phyloP scores from a whole-genome alignment of 37 sponge, comb jelly and placozoan species.

The Oopsacas minuta region DNA sequence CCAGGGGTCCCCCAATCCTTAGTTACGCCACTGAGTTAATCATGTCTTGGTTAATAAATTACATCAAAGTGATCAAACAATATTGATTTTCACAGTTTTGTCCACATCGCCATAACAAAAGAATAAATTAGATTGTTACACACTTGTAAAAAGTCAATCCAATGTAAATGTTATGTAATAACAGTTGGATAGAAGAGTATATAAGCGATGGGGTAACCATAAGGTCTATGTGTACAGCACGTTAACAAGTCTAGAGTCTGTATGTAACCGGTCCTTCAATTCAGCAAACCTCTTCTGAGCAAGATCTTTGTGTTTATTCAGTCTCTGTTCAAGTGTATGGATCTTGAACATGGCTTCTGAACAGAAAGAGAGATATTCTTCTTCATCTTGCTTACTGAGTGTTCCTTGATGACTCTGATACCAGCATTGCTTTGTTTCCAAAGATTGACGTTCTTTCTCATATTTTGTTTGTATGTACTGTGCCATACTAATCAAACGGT shows the following conservation, averaged over 20 bases:
- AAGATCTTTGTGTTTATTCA: constrained; percentile 73
- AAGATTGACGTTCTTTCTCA: constrained; percentile 43
- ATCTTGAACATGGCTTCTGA: constrained; percentile 85
- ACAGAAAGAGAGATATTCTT: constrained; percentile 73
- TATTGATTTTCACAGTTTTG: too few relatives aligned
- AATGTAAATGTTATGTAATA: too few relatives aligned
- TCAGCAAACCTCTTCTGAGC: constrained; percentile 73
- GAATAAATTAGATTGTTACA: too few relatives aligned
- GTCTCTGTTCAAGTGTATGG: constrained; percentile 83
- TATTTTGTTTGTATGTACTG: constrained; percentile 73
- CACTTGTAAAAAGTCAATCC: too few relatives aligned
- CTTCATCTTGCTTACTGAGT: constrained; percentile 67
- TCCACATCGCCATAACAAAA: too few relatives aligned
- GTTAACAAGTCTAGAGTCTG: constrained; percentile 44
- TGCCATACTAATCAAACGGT: constrained; percentile 66
- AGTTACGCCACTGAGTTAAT: too few relatives aligned
- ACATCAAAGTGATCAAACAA: too few relatives aligned
- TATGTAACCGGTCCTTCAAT: constrained; percentile 44
- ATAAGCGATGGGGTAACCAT: background rate
- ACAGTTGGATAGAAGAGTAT: too few relatives aligned
- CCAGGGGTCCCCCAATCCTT: too few relatives aligned
- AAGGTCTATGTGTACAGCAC: constrained; percentile 10
- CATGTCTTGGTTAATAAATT: too few relatives aligned
- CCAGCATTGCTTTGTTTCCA: constrained; percentile 71
- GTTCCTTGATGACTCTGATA: constrained; percentile 76